Evolutionary conservation across 2,797 vertebrate genomes (phyloP).

Genomic region (Steatocranus sp.): DNA sequence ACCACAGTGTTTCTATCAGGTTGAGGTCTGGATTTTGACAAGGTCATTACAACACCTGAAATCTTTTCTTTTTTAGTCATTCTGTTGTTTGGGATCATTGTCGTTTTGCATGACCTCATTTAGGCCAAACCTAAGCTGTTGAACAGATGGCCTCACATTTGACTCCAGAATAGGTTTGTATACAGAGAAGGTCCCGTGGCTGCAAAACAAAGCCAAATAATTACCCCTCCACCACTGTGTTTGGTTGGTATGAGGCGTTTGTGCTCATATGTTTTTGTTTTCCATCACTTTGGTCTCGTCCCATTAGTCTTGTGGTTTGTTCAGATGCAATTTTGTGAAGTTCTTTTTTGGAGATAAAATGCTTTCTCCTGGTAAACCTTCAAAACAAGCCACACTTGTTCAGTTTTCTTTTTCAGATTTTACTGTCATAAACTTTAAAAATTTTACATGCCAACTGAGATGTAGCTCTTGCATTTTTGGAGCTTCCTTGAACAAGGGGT

Average conservation of each 20-base stretch:
- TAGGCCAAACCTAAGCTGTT: background rate
- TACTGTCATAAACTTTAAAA: background rate
- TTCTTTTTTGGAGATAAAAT: background rate
- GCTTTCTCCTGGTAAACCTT: background rate
- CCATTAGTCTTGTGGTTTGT: background rate
- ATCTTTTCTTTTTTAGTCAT: background rate
- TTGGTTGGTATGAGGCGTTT: background rate
- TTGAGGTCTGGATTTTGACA: background rate
- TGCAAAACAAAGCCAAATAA: background rate
- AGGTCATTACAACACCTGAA: background rate
- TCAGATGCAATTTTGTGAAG: background rate
- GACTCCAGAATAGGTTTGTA: background rate
- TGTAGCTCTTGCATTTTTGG: background rate
- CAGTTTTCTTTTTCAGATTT: background rate
- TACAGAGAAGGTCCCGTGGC: background rate
- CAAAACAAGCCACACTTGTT: background rate
- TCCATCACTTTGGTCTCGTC: background rate
- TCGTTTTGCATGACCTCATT: background rate
- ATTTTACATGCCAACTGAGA: background rate
- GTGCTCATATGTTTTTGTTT: background rate
- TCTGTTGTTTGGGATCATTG: background rate
- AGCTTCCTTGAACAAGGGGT: background rate
- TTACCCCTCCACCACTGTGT: background rate
- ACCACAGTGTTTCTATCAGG: background rate
- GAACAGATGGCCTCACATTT: background rate